Conservation (phyloP, 2,113 vertebrate species). For the Corythaeola cristata region DNA sequence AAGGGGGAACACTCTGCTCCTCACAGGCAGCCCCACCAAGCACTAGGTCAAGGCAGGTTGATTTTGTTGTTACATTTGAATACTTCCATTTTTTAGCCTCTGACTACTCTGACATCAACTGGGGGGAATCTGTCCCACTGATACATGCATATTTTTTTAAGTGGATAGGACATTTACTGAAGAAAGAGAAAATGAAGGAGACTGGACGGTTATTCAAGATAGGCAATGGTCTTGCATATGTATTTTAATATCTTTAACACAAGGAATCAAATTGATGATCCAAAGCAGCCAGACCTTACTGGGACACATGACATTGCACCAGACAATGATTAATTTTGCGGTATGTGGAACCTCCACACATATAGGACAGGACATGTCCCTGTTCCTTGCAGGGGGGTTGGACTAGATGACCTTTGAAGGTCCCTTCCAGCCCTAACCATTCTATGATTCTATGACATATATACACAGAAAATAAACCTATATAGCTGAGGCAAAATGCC, state of each 20-base stretch:
- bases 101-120: neutral
- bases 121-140: neutral
- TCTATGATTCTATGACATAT: no score
- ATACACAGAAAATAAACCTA: neutral
- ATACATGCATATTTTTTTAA: rapidly evolving
- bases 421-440: no score
- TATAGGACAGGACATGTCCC: neutral
- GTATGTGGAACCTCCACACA: neutral
- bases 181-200: neutral
- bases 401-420: no score
- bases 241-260: neutral
- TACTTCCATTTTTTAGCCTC: neutral
- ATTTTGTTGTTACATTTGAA: neutral
- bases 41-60: neutral
- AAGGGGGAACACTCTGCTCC: neutral
- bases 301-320: rapidly evolving
- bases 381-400: no score
- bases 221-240: neutral
- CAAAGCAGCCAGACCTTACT: neutral
- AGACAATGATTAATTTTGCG: neutral
- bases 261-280: neutral
- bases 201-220: neutral
- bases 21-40: neutral
- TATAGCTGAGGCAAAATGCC: neutral
- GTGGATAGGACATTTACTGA: neutral